Evolutionary conservation across 2,888 invertebrate genomes (phyloP).

Genomic region (Spodoptera littoralis): DNA sequence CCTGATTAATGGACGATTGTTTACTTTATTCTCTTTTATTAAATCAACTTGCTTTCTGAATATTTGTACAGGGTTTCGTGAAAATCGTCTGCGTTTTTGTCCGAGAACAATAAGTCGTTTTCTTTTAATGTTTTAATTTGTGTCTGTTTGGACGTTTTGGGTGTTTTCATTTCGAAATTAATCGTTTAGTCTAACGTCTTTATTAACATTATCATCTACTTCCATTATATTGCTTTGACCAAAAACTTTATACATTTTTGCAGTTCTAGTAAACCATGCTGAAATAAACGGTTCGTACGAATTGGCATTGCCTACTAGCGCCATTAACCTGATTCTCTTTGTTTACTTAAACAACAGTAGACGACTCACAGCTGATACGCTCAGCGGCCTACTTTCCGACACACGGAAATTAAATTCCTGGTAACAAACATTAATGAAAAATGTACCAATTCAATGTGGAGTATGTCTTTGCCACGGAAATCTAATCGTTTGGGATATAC

Average conservation of each 20-base stretch:
- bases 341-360: slow-evolving; percentile 30
- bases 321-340: slow-evolving; percentile 42
- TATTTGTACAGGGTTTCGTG: slow-evolving; percentile 28
- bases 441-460: not conserved
- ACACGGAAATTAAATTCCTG: slow-evolving; percentile 41
- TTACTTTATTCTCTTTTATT: slow-evolving; percentile 47
- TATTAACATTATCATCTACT: too few species aligned
- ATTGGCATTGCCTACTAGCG: slow-evolving; percentile 15
- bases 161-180: not conserved
- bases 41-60: slow-evolving; percentile 20
- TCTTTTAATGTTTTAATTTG: not conserved
- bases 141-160: not conserved
- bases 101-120: slow-evolving; percentile 3
- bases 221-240: not conserved
- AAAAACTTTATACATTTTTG: not conserved
- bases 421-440: slow-evolving; percentile 5
- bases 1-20: slow-evolving; percentile 53
- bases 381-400: slow-evolving; percentile 40
- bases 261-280: not conserved
- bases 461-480: not conserved
- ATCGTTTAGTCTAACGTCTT: not conserved
- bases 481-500: slow-evolving; percentile 3
- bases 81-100: slow-evolving; percentile 11
- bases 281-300: slow-evolving; percentile 8
- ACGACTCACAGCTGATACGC: slow-evolving; percentile 21